Evolutionary conservation across 2,113 vertebrate genomes (phyloP).

Genomic region (Anarhynchus alexandrinus): DNA sequence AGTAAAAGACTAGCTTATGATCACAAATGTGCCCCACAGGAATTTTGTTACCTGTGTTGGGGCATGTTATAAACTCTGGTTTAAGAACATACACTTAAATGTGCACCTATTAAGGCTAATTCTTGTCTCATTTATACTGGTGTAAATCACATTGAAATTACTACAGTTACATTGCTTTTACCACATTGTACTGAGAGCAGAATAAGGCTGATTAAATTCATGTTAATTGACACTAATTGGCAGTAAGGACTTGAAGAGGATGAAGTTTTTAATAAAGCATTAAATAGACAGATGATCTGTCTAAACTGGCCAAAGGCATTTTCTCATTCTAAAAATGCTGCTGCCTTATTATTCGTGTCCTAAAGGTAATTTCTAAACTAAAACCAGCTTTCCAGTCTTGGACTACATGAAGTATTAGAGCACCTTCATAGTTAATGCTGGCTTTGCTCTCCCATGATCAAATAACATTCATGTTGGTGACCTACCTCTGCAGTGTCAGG

Average conservation of each 20-base stretch:
- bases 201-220: slow-evolving; percentile 7
- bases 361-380: not conserved
- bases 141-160: slow-evolving; percentile 24
- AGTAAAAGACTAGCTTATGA: not conserved
- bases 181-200: not conserved
- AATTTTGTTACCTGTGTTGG: not conserved
- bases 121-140: not conserved
- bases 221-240: slow-evolving; percentile 44
- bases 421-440: not conserved
- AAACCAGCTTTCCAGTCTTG: not conserved
- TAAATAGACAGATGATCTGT: slow-evolving; percentile 26
- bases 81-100: slow-evolving; percentile 2
- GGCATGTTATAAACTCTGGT: not conserved
- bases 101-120: slow-evolving; percentile 7
- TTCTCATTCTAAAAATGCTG: slow-evolving; percentile 1
- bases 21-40: not conserved
- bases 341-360: not conserved
- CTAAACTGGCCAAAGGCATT: not conserved
- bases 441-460: not conserved
- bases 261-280: slow-evolving; percentile 41
- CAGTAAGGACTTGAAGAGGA: not conserved
- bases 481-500: not conserved
- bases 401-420: not conserved
- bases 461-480: not conserved
- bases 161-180: not conserved